These are phyloP conservation scores for Rhagonycha fulva DNA, from an alignment of 2,888 invertebrate genomes.

Conservation along the genomic window DNA sequence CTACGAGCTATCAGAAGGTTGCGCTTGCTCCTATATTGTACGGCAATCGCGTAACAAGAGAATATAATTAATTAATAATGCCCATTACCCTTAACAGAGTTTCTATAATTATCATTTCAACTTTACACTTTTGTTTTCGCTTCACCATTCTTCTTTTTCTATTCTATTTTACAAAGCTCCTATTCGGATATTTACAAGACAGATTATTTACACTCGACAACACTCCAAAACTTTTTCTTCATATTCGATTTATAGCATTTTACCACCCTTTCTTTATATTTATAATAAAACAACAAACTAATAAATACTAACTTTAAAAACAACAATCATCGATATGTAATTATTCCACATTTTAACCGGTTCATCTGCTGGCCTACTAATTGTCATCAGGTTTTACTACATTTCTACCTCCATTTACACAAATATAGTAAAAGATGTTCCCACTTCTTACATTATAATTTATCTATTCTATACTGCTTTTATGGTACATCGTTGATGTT, in stretches of 20 bases:
- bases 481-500: no score
- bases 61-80: conserved; percentile 23
- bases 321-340: background rate
- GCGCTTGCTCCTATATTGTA: conserved; percentile 25
- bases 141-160: background rate
- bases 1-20: conserved; percentile 23
- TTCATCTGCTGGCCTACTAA: background rate
- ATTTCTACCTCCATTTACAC: no score
- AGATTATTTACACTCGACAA: background rate
- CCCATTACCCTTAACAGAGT: background rate
- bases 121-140: background rate
- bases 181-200: background rate
- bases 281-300: background rate
- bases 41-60: conserved; percentile 23
- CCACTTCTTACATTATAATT: no score
- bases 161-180: background rate
- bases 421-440: background rate
- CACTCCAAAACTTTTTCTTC: background rate
- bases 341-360: no score
- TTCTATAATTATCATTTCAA: background rate
- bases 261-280: background rate
- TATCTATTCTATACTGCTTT: no score
- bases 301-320: background rate
- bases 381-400: no score
- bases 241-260: background rate